Percentiles rank a stretch among this genome's conserved stretches.
phyloP scores from a whole-genome alignment of 2,888 invertebrate genomes.

The Aromia moschata region DNA sequence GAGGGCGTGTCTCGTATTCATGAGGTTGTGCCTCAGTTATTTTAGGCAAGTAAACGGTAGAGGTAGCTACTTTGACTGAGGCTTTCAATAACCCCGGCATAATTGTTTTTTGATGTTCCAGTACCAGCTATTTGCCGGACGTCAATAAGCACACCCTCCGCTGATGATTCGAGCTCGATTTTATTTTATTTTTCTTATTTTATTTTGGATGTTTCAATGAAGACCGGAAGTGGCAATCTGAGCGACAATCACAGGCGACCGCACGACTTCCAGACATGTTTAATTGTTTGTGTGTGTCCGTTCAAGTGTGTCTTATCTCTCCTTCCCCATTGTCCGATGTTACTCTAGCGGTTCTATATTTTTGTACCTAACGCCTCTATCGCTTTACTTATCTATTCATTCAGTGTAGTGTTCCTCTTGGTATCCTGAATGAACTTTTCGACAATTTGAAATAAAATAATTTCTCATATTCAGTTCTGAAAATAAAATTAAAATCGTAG shows the following conservation, averaged over 20 bases:
- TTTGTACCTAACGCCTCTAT: constrained; percentile 20
- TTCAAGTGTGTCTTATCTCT: constrained; percentile 52
- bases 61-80: constrained; percentile 25
- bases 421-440: neutral
- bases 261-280: constrained; percentile 51
- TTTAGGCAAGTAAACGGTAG: constrained; percentile 30
- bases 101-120: constrained; percentile 62
- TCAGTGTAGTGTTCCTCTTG: constrained; percentile 14
- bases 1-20: constrained; percentile 28
- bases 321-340: constrained; percentile 46
- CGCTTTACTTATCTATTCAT: constrained; percentile 16
- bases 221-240: constrained; percentile 58
- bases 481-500: too few relatives aligned
- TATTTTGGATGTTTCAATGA: constrained; percentile 49
- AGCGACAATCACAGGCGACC: constrained; percentile 59
- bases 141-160: constrained; percentile 60
- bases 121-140: constrained; percentile 64
- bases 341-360: constrained; percentile 19
- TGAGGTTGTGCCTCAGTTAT: constrained; percentile 26
- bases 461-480: too few relatives aligned
- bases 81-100: constrained; percentile 52
- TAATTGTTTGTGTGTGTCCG: constrained; percentile 52
- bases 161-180: constrained; percentile 54
- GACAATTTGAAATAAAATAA: too few relatives aligned
- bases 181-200: constrained; percentile 47